Conservation (phyloP, 1,140 invertebrate species). For the Hetaerina americana region DNA sequence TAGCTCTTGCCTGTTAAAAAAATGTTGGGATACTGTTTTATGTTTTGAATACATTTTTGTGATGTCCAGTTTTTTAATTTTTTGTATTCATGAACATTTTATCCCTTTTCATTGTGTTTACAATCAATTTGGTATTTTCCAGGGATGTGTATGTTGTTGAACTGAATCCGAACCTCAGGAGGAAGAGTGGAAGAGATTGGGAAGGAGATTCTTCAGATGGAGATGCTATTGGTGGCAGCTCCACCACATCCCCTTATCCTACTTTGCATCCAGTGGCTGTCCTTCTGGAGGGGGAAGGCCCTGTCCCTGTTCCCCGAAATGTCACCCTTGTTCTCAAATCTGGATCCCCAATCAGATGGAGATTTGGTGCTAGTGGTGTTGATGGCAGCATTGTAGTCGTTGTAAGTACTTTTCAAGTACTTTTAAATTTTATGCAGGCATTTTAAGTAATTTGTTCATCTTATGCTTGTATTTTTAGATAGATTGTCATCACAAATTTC, state of each 20-base stretch:
- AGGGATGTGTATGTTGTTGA: constrained; percentile 12
- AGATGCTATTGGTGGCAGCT: background rate
- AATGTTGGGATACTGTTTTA: too few species aligned
- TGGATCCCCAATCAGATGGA: constrained; percentile 6
- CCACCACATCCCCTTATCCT: too few species aligned
- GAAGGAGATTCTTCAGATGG: background rate
- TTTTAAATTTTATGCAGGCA: too few species aligned
- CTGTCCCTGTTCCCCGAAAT: constrained; percentile 7
- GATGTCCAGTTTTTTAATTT: too few species aligned
- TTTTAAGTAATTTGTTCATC: too few species aligned
- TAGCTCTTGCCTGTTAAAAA: too few species aligned
- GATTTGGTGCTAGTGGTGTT: constrained; percentile 9
- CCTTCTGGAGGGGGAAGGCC: constrained; percentile 6
- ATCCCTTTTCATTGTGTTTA: too few species aligned
- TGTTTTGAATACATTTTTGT: too few species aligned
- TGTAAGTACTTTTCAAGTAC: constrained; percentile 8
- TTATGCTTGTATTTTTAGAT: too few species aligned
- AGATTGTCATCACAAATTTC: too few species aligned
- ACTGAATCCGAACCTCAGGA: background rate
- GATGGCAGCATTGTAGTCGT: constrained; percentile 9
- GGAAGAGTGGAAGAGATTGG: background rate
- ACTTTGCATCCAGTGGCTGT: constrained; percentile 3
- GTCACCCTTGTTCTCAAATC: constrained; percentile 11
- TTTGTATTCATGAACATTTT: too few species aligned
- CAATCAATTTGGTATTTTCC: background rate